Evolutionary conservation across 1,140 invertebrate genomes (phyloP).

Genomic region (Antheraea pernyi): DNA sequence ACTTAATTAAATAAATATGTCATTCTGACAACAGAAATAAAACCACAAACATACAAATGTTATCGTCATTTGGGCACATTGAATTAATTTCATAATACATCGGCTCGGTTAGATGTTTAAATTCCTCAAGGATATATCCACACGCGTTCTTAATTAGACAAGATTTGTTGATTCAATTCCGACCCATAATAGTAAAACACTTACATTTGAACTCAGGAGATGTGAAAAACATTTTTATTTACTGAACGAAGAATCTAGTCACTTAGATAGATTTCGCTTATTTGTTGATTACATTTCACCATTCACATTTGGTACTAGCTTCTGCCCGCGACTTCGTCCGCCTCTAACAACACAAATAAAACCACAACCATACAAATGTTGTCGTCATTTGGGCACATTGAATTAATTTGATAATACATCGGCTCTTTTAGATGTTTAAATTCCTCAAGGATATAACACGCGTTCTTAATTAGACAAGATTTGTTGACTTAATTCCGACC

Average conservation of each 20-base stretch:
- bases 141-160: not conserved
- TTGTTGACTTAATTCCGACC: not conserved
- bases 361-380: not conserved
- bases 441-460: not conserved
- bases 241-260: too few relatives aligned
- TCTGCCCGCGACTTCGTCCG: too few relatives aligned
- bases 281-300: too few relatives aligned
- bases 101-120: not conserved
- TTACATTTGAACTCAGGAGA: too few relatives aligned
- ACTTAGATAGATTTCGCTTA: too few relatives aligned
- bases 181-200: not conserved
- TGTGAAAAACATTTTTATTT: too few relatives aligned
- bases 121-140: not conserved
- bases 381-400: not conserved
- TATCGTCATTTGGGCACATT: not conserved
- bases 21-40: not conserved
- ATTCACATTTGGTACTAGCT: too few relatives aligned
- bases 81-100: slow-evolving; percentile 1
- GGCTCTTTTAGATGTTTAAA: not conserved
- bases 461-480: not conserved
- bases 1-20: not conserved
- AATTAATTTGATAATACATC: not conserved
- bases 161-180: not conserved
- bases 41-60: not conserved
- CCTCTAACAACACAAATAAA: not conserved